These are phyloP conservation scores for Drosophila rufa DNA, from an alignment of 1,140 invertebrate genomes.

Conservation along the genomic window DNA sequence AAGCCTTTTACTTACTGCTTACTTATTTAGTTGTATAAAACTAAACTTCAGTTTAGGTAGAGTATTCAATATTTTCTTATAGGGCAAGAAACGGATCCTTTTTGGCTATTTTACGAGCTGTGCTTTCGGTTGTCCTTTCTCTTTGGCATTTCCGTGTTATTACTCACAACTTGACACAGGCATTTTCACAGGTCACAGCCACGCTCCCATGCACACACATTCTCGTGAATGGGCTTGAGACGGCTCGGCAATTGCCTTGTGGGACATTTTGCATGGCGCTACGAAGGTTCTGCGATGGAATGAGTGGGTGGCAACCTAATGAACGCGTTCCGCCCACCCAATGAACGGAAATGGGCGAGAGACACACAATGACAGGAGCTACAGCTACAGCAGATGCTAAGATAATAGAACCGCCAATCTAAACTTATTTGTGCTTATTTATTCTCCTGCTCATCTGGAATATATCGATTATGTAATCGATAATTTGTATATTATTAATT, in stretches of 20 bases:
- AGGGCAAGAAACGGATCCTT: background rate
- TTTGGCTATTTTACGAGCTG: conserved; percentile 63
- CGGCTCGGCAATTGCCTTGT: conserved; percentile 69
- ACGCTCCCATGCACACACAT: conserved; percentile 15
- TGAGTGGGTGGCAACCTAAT: conserved; percentile 57
- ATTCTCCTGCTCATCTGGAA: too few relatives aligned
- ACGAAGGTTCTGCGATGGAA: conserved; percentile 13
- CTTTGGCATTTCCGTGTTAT: conserved; percentile 73
- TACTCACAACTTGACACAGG: conserved; percentile 79
- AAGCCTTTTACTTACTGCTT: too few relatives aligned
- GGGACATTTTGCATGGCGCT: conserved; percentile 70
- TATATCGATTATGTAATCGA: too few relatives aligned
- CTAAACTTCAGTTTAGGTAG: conserved; percentile 1
- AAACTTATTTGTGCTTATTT: background rate
- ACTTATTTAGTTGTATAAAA: background rate
- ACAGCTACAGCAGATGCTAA: conserved; percentile 21
- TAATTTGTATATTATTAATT: too few relatives aligned
- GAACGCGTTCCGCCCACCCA: conserved; percentile 69
- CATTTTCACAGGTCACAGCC: conserved; percentile 68
- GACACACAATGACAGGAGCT: conserved; percentile 52
- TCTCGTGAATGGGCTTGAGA: conserved; percentile 5
- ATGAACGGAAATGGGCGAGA: conserved; percentile 54
- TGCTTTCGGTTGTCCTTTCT: conserved; percentile 47
- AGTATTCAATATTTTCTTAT: conserved; percentile 24
- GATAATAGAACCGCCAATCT: background rate